Conservation (phyloP, 1,140 invertebrate species). For the Drosophila eugracilis region DNA sequence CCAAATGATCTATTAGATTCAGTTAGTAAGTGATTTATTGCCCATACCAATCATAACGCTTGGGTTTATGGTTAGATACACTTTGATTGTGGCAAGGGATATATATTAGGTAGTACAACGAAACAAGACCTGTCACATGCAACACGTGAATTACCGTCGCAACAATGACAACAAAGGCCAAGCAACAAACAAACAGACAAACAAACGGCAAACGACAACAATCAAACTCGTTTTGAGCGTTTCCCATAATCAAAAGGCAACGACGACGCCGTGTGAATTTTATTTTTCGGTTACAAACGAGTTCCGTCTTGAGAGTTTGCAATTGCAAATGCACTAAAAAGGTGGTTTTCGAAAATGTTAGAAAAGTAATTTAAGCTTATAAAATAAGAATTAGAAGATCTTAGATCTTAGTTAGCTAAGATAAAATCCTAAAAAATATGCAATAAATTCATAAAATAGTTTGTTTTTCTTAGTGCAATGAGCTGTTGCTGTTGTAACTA, state of each 20-base stretch:
- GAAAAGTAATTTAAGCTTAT: no score
- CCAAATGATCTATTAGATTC: background rate
- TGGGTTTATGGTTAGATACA: slow-evolving; percentile 24
- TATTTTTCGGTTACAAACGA: slow-evolving; percentile 46
- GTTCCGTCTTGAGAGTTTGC: slow-evolving; percentile 50
- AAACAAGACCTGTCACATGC: slow-evolving; percentile 50
- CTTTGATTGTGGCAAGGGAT: slow-evolving; percentile 5
- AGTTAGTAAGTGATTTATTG: slow-evolving; percentile 33
- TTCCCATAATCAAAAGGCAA: slow-evolving; percentile 68
- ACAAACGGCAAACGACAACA: slow-evolving; percentile 32
- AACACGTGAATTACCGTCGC: slow-evolving; percentile 64
- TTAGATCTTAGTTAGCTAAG: no score
- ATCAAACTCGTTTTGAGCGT: slow-evolving; percentile 70
- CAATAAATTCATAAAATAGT: no score
- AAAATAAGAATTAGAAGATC: no score
- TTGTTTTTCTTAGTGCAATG: slow-evolving; percentile 18
- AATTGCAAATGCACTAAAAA: slow-evolving; percentile 48
- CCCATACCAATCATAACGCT: background rate
- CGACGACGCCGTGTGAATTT: slow-evolving; percentile 69
- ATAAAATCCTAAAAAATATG: no score
- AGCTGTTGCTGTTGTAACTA: slow-evolving; percentile 24
- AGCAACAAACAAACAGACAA: slow-evolving; percentile 36
- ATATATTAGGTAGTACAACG: background rate
- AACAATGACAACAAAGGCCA: slow-evolving; percentile 33
- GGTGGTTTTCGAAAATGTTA: background rate